Evolutionary conservation across 2,113 vertebrate genomes (phyloP).

Genomic region (Bubo blakistoni): DNA sequence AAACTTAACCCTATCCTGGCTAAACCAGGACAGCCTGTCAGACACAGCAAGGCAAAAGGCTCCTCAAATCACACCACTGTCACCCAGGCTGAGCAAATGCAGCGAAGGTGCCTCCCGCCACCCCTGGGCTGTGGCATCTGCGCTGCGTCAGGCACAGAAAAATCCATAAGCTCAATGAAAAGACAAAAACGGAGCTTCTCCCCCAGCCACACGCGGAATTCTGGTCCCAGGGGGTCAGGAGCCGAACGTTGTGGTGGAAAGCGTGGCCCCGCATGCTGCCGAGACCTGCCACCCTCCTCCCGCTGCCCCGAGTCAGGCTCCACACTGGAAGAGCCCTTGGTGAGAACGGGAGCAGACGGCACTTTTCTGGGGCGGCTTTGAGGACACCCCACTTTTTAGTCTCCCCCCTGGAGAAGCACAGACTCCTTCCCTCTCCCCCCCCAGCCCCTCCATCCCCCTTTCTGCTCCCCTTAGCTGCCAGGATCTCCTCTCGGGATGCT

Average conservation of each 20-base stretch:
- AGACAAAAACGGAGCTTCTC: neutral
- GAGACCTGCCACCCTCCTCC: neutral
- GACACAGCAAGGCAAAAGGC: neutral
- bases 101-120: fast-evolving
- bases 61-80: neutral
- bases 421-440: neutral
- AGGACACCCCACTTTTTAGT: neutral
- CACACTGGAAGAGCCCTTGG: fast-evolving
- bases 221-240: neutral
- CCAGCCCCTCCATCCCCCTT: neutral
- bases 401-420: neutral
- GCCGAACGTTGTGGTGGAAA: neutral
- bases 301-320: too few relatives aligned
- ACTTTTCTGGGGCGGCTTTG: neutral
- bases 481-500: neutral
- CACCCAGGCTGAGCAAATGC: neutral
- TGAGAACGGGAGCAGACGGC: neutral
- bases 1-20: too few relatives aligned
- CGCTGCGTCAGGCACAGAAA: neutral
- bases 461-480: neutral
- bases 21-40: too few relatives aligned
- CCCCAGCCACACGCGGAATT: fast-evolving
- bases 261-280: fast-evolving
- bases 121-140: neutral
- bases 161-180: neutral